Evolutionary conservation across 92 coral and sea anemone species (phyloP), one percentile per base, ranked within the genome.

Genomic region (Porites rus): DNA sequence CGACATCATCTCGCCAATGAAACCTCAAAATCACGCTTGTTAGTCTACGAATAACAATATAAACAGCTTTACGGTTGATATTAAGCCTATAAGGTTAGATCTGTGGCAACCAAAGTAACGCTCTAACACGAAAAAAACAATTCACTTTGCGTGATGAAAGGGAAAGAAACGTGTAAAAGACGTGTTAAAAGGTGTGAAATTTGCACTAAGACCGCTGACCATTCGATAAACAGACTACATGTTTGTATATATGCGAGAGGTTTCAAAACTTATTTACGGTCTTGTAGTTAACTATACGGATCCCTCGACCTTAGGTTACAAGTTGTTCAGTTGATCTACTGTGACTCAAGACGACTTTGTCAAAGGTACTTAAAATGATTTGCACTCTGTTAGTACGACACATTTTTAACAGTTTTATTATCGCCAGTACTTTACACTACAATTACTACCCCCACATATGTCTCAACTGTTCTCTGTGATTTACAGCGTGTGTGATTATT

Each of bases 141-240:
- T 78, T 19, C 62, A n/a, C 4, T 43, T 64, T 78, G 72, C 72
- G 83, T 63, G 83, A 64, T n/a, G 65, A 56, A 17, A 18, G 28
- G 28, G 70, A n/a, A 43, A 50, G 43, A 38, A 63, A 16, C 82
- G 82, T 78, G 82, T 64, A 3, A 43, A 46, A 63, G 71, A 0
- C 83, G 83, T 78, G 83, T 46, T 43, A 14, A 24, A 17, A 19
- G 82, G 72, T 78, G 83, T 61, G 31, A 64, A 0, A 43, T 28
- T 13, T 43, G 19, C 72, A 65, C 4, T 31, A 5, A 64, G 13
- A 78, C 83, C 83, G 83, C 83, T 78, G 83, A 78, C 83, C 83
- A 19, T 17, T n/a, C 31, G 58, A 67, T 24, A 10, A 2, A 24
- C 46, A 43, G 51, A 50, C 58, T 78, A 60, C 12, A n/a, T 78